Conservation (phyloP, 2,113 vertebrate species). For the Sakesphorus luctuosus region DNA sequence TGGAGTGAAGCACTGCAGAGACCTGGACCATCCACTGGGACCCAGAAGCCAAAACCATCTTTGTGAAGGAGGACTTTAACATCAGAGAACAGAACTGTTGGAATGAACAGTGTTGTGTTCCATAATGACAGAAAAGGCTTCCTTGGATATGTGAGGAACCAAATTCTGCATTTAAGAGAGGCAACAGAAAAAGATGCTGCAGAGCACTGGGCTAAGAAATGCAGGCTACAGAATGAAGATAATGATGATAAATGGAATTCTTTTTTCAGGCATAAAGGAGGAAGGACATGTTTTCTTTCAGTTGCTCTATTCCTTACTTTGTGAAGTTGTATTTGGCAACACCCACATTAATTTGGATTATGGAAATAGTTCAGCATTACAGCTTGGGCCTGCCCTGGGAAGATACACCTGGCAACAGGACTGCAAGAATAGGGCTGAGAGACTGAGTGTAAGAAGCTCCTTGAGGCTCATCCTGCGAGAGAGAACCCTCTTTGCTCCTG, state of each 20-base stretch:
- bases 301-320: neutral
- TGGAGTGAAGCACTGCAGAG: neutral
- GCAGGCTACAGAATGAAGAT: neutral
- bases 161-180: neutral
- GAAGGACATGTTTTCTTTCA: neutral
- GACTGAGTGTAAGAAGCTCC: neutral
- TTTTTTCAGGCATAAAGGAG: neutral
- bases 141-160: neutral
- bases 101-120: neutral
- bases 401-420: neutral
- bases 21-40: neutral
- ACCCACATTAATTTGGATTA: neutral
- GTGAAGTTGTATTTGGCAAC: neutral
- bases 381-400: neutral
- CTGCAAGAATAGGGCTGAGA: neutral
- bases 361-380: neutral
- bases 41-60: neutral
- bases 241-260: neutral
- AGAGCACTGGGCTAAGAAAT: neutral
- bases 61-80: neutral
- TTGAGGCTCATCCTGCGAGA: neutral
- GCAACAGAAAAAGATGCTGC: neutral
- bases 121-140: neutral
- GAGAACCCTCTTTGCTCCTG: neutral
- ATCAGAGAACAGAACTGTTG: neutral